Evolutionary conservation across 2,797 vertebrate species (phyloP).

Genomic region (Rhinichthys osculus): DNA sequence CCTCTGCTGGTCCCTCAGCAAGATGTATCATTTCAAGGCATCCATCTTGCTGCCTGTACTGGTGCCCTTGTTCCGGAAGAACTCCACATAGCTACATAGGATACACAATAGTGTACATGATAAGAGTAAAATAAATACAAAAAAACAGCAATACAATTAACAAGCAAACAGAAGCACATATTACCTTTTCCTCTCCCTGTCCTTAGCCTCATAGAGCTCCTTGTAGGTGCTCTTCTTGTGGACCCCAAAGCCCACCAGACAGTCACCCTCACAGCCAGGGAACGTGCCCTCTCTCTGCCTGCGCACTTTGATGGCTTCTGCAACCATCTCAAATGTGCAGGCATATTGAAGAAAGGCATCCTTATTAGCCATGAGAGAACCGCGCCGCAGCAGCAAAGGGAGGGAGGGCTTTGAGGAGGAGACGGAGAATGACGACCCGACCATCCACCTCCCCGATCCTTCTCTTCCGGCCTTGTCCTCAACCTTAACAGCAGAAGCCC

Average conservation of each 20-base stretch:
- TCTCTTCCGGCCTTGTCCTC: too few species aligned
- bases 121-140: too few species aligned
- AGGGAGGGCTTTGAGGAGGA: too few species aligned
- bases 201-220: conserved; percentile 9
- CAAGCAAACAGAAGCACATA: not conserved
- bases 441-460: too few species aligned
- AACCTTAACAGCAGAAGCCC: too few species aligned
- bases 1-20: not conserved
- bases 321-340: not conserved
- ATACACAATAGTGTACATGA: not conserved
- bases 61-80: not conserved
- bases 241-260: conserved; percentile 8
- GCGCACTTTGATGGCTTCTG: conserved; percentile 8
- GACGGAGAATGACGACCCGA: too few species aligned
- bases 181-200: not conserved
- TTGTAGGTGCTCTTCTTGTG: not conserved
- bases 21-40: not conserved
- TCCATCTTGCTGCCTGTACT: not conserved
- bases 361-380: not conserved
- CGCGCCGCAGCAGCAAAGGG: too few species aligned
- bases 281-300: not conserved
- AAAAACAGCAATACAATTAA: not conserved
- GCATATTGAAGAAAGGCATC: not conserved
- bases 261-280: conserved; percentile 6
- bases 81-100: conserved; percentile 4